Conservation (phyloP, 1,140 invertebrate species). For the Drosophila asahinai region DNA sequence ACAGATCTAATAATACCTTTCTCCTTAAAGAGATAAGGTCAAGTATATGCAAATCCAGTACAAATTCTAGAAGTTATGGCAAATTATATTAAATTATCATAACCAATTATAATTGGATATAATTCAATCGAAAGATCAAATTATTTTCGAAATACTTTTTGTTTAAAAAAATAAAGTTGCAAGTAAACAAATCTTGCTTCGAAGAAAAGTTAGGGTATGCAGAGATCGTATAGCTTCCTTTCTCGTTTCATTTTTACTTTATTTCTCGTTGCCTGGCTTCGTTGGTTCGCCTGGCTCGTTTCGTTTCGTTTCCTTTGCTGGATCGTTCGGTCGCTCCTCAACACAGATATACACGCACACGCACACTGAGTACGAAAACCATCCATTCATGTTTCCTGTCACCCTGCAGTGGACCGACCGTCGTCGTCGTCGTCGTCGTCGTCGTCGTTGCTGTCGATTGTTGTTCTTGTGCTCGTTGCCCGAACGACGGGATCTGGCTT, state of each 20-base stretch:
- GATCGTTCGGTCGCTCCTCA: slow-evolving; percentile 41
- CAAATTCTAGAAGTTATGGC: too few species aligned
- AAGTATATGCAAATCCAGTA: too few species aligned
- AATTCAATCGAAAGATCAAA: too few species aligned
- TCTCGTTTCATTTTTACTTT: slow-evolving; percentile 54
- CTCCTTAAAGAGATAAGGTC: too few species aligned
- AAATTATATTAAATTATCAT: too few species aligned
- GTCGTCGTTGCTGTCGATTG: slow-evolving; percentile 43
- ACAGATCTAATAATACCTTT: too few species aligned
- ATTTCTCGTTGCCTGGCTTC: slow-evolving; percentile 49
- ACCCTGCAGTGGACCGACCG: slow-evolving; percentile 67
- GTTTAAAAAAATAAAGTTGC: too few species aligned
- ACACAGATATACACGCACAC: slow-evolving; percentile 42
- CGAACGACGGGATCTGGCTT: slow-evolving; percentile 48
- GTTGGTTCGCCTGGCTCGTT: slow-evolving; percentile 32
- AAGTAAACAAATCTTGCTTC: too few species aligned
- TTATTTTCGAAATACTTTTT: too few species aligned
- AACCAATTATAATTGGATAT: too few species aligned
- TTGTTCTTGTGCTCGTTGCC: slow-evolving; percentile 50
- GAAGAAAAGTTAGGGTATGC: not conserved
- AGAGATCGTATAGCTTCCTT: not conserved
- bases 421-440: slow-evolving; percentile 23
- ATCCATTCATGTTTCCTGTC: slow-evolving; percentile 83
- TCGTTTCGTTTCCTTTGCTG: slow-evolving; percentile 31
- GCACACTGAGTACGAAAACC: slow-evolving; percentile 63